Evolutionary conservation across 2,113 vertebrate genomes (phyloP).

Genomic region (Hymenochirus boettgeri): DNA sequence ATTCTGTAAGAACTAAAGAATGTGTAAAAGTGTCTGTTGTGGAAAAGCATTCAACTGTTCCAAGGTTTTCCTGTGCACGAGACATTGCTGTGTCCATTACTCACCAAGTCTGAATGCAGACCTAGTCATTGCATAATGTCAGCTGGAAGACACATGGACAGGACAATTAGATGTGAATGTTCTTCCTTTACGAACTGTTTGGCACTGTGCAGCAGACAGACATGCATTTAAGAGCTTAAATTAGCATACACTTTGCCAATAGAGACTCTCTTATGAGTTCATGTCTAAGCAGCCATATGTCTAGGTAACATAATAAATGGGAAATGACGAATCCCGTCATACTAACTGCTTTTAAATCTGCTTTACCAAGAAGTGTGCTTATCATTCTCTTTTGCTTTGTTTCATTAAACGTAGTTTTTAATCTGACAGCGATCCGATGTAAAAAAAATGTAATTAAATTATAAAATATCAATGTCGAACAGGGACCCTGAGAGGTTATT

Average conservation of each 20-base stretch:
- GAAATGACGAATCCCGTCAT: slow-evolving; percentile 8
- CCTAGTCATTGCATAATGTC: slow-evolving; percentile 16
- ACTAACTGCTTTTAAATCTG: no score
- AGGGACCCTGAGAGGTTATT: no score
- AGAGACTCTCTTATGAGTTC: neutral
- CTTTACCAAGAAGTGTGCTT: no score
- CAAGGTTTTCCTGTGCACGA: slow-evolving; percentile 30
- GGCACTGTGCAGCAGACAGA: slow-evolving; percentile 4
- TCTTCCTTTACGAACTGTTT: neutral
- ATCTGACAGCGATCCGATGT: no score
- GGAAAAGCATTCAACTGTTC: slow-evolving; percentile 21
- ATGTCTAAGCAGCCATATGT: neutral
- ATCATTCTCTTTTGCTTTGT: no score
- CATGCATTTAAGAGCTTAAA: slow-evolving; percentile 9
- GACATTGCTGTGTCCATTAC: slow-evolving; percentile 16
- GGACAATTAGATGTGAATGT: slow-evolving; percentile 14
- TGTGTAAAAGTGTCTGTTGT: slow-evolving; percentile 23
- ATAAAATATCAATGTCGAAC: no score
- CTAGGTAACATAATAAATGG: slow-evolving; percentile 28
- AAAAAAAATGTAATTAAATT: no score
- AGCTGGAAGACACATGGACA: slow-evolving; percentile 6
- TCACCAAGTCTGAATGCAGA: slow-evolving; percentile 25
- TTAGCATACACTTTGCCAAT: slow-evolving; percentile 23
- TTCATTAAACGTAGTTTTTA: no score
- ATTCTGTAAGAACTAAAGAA: slow-evolving; percentile 13